Base-by-base conservation (phyloP, 2,888 invertebrate genomes). In the Shargacucullia verbasci region DNA sequence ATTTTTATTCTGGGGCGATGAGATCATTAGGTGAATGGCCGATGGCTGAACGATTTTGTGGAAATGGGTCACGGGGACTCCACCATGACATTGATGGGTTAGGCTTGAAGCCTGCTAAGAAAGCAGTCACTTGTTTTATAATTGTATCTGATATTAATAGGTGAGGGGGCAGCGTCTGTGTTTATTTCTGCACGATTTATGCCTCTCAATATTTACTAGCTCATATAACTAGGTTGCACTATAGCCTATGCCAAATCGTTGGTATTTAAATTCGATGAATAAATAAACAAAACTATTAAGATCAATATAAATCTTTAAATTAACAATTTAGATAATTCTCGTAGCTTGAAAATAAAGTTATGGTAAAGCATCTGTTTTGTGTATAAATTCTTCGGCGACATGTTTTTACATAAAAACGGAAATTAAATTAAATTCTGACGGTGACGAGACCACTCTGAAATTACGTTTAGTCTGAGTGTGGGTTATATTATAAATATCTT, bases 11-110 rank as follows among this genome's bases (percentile, higher is more conserved):
- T 88, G 83, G 89, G 85, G 73, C 91, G 89, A 89, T 93, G 92
- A 92, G 88, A 90, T 93, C 92, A 93, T 85, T 85, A 83, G 92
- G 90, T 92, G 92, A 92, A 92, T 76, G 92, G 82, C 91, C 91
- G 87, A 48, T 79, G 79, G 78, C 67, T 71, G 75, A 78, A 71
- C 79, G 75, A 72, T 75, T 79, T 83, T 77, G 29, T 69, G 75
- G 71, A 90, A 87, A 88, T 89, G 78, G 92, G 90, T 88, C 90
- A 86, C 72, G 84, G 84, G 87, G 87, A 87, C 86, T 86, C 77
- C 78, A 78, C 82, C 83, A 83, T 90, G 90, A 89, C 90, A 91
- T 88, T 91, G 89, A 87, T 85, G 84, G 74, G 75, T 80, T 67
- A 61, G 65, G 68, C 52, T 65, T 53, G 53, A 65, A 59, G 59